phyloP scores from a whole-genome alignment of 2,888 invertebrate genomes.

The Hypomecis atomaria region DNA sequence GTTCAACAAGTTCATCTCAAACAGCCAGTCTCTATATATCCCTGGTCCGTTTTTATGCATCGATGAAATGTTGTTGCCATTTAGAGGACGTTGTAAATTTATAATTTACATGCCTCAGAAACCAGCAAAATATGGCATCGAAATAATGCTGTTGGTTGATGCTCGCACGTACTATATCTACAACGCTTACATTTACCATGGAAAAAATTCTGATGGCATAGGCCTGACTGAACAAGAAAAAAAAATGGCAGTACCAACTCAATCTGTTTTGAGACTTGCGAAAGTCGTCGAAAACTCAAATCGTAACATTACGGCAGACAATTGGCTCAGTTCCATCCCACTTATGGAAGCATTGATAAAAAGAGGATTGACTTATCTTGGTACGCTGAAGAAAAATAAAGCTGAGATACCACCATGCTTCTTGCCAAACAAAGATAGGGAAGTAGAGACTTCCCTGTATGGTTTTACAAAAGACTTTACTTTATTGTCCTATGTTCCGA shows the following conservation, averaged over 20 bases:
- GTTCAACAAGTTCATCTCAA: slow-evolving; percentile 36
- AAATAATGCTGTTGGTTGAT: slow-evolving; percentile 36
- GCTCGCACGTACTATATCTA: slow-evolving; percentile 35
- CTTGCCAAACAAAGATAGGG: slow-evolving; percentile 29
- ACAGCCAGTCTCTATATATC: slow-evolving; percentile 31
- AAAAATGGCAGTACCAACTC: slow-evolving; percentile 35
- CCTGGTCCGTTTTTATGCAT: slow-evolving; percentile 35
- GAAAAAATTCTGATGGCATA: slow-evolving; percentile 40
- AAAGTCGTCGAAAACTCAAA: too few relatives aligned
- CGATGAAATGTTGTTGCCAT: slow-evolving; percentile 44
- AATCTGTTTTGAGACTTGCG: slow-evolving; percentile 38
- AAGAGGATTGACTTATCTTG: slow-evolving; percentile 40
- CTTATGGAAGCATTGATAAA: slow-evolving; percentile 36
- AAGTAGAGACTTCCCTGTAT: too few relatives aligned
- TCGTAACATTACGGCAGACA: slow-evolving; percentile 39
- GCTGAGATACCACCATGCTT: slow-evolving; percentile 36
- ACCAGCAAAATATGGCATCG: slow-evolving; percentile 44
- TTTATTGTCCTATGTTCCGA: slow-evolving; percentile 29
- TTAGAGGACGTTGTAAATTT: slow-evolving; percentile 42
- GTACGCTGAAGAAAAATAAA: slow-evolving; percentile 43
- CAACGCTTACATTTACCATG: slow-evolving; percentile 40
- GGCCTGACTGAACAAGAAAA: slow-evolving; percentile 37
- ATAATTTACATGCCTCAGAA: slow-evolving; percentile 44
- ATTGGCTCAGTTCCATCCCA: slow-evolving; percentile 46
- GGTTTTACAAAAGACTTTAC: slow-evolving; percentile 37